These are phyloP conservation scores for Lathronympha strigana DNA, from an alignment of 2,888 invertebrate genomes.

Conservation along the genomic window DNA sequence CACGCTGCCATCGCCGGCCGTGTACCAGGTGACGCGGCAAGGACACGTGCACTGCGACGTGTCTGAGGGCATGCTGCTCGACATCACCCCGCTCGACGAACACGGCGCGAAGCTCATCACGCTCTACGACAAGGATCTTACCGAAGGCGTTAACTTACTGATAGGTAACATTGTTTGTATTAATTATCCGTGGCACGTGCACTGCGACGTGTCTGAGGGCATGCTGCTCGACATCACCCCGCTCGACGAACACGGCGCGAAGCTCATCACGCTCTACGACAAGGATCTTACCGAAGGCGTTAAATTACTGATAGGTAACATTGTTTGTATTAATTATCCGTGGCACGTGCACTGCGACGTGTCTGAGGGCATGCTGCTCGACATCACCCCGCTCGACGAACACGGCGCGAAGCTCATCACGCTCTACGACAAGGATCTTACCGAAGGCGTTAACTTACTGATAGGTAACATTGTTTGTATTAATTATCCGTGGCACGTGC, in stretches of 20 bases:
- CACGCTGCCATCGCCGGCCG: conserved; percentile 83
- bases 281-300: conserved; percentile 89
- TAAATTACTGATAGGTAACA: conserved; percentile 87
- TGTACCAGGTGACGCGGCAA: conserved; percentile 88
- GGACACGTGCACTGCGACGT: conserved; percentile 89
- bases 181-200: background rate
- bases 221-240: conserved; percentile 88
- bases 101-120: conserved; percentile 87
- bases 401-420: conserved; percentile 87
- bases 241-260: conserved; percentile 85
- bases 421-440: conserved; percentile 89
- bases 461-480: conserved; percentile 79
- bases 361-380: conserved; percentile 87
- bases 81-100: conserved; percentile 88
- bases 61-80: conserved; percentile 87
- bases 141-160: conserved; percentile 88
- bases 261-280: conserved; percentile 88
- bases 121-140: conserved; percentile 89
- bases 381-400: conserved; percentile 88
- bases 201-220: conserved; percentile 86
- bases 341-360: conserved; percentile 72
- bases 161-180: conserved; percentile 79
- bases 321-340: background rate
- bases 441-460: conserved; percentile 88
- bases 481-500: background rate